Percentiles rank a stretch among this genome's conserved stretches.
Conservation (phyloP, 64 coral and sea anemone genomes). For the Acropora yongei region DNA sequence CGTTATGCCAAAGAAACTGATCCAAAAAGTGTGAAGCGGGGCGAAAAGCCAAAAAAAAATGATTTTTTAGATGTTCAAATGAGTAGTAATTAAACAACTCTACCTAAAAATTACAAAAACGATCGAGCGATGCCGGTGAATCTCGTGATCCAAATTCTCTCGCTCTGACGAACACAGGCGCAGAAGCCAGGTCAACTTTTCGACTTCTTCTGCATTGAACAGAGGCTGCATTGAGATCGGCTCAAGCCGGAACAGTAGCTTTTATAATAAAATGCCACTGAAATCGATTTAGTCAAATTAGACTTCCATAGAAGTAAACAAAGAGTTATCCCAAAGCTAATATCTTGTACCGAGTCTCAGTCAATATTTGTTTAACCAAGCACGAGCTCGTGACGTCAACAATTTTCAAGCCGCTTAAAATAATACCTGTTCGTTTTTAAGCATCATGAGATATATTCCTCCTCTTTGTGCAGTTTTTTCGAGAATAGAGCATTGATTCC, state of each 20-base stretch:
- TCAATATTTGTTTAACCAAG: neutral
- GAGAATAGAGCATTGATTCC: neutral
- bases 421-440: neutral
- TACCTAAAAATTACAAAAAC: neutral
- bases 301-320: conserved; percentile 15
- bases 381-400: neutral
- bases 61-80: neutral
- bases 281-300: conserved; percentile 36
- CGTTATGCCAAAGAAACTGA: neutral
- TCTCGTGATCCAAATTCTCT: neutral
- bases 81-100: neutral
- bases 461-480: neutral
- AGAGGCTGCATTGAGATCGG: neutral
- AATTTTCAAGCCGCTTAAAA: neutral
- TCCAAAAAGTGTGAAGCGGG: neutral
- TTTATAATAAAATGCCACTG: neutral
- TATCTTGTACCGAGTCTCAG: conserved; percentile 20
- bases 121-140: neutral
- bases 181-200: neutral
- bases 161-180: neutral
- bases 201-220: no score
- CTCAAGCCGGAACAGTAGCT: neutral
- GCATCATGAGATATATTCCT: neutral
- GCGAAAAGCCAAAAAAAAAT: neutral
- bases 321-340: neutral